phyloP scores from a whole-genome alignment of 2,797 vertebrate genomes.

The Odontamblyopus lacepedii region DNA sequence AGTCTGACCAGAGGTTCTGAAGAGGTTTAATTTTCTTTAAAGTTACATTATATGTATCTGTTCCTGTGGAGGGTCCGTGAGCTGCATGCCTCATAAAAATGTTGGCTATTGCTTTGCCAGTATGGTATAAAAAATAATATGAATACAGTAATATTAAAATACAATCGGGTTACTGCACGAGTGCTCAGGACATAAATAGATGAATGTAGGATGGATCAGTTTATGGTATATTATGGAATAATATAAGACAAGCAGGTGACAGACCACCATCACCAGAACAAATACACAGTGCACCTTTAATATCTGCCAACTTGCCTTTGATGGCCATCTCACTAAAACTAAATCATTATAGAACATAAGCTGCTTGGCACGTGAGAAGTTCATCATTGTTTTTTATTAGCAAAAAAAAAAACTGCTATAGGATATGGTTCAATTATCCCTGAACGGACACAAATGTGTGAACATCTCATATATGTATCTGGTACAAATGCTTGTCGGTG shows the following conservation, averaged over 20 bases:
- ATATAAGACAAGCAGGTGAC: background rate
- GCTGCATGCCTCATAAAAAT: background rate
- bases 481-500: background rate
- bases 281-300: background rate
- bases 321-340: background rate
- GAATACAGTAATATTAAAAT: too few relatives aligned
- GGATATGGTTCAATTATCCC: background rate
- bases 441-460: background rate
- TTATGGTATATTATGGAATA: background rate
- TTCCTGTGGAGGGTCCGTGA: background rate
- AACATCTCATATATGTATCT: background rate
- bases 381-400: background rate
- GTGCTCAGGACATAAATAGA: too few relatives aligned
- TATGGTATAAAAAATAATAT: background rate
- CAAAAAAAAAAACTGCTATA: background rate
- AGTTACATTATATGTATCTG: background rate
- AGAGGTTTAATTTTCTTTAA: constrained; percentile 16
- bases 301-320: background rate
- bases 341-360: background rate
- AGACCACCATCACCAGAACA: background rate
- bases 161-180: too few relatives aligned
- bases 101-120: background rate
- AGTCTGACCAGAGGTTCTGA: constrained; percentile 29
- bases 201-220: background rate
- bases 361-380: background rate